Conservation (phyloP, 2,797 vertebrate genomes). For the Glossophaga mutica region DNA sequence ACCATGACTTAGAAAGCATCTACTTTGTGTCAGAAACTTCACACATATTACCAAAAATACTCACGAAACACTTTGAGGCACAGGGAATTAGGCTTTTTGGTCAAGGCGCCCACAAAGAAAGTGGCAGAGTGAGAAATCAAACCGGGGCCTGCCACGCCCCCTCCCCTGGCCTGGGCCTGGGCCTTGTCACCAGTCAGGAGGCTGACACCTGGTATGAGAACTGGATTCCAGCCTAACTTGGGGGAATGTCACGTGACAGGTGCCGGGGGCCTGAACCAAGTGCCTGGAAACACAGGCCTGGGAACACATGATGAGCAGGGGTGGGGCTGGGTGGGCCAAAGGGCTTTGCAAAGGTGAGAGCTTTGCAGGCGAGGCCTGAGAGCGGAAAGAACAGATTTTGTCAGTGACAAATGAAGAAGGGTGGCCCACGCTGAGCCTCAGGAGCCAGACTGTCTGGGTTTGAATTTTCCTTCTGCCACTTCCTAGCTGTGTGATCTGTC, state of each 20-base stretch:
- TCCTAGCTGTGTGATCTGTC: not conserved
- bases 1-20: not conserved
- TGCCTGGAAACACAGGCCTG: not conserved
- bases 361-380: not conserved
- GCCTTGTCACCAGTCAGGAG: not conserved
- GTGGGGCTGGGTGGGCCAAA: too few relatives aligned
- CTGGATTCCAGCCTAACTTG: not conserved
- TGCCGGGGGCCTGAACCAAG: not conserved
- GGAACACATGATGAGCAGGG: not conserved
- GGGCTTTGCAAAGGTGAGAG: not conserved
- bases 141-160: not conserved
- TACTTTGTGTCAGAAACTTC: not conserved
- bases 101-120: not conserved
- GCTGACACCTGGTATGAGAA: slow-evolving; percentile 36
- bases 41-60: not conserved
- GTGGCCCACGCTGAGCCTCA: not conserved
- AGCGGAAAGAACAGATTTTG: not conserved
- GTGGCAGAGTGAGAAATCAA: not conserved
- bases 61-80: not conserved
- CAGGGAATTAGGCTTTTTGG: not conserved
- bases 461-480: not conserved
- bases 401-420: not conserved
- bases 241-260: not conserved
- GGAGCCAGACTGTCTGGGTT: not conserved
- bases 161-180: not conserved